phyloP scores from a whole-genome alignment of 2,888 invertebrate species.

The Platynereis dumerilii region DNA sequence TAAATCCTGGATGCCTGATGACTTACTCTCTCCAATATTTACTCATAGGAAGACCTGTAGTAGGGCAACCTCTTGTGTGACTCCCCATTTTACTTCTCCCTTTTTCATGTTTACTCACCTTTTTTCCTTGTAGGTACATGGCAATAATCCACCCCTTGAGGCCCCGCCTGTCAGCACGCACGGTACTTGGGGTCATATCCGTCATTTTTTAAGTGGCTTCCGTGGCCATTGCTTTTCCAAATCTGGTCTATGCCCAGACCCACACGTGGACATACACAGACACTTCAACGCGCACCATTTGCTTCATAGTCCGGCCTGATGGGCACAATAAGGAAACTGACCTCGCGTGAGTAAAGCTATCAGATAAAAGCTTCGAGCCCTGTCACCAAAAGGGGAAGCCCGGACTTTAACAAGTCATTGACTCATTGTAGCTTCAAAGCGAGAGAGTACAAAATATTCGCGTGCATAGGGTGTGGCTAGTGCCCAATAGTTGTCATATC shows the following conservation, averaged over 20 bases:
- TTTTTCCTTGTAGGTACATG: conserved; percentile 75
- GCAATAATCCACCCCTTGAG: conserved; percentile 89
- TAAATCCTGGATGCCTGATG: too few species aligned
- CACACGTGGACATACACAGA: conserved; percentile 73
- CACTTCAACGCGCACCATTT: conserved; percentile 76
- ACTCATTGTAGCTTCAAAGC: too few species aligned
- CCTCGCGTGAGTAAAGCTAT: conserved; percentile 26
- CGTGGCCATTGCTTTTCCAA: conserved; percentile 79
- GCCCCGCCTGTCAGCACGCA: conserved; percentile 82
- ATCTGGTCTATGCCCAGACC: conserved; percentile 81
- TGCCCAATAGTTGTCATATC: too few species aligned
- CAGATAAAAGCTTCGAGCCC: not conserved
- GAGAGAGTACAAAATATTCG: too few species aligned
- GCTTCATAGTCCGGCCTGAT: conserved; percentile 84
- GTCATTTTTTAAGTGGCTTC: conserved; percentile 85
- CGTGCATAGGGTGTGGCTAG: too few species aligned
- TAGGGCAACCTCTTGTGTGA: too few species aligned
- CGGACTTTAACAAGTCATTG: too few species aligned
- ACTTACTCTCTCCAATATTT: too few species aligned
- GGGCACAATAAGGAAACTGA: conserved; percentile 71
- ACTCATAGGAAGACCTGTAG: too few species aligned
- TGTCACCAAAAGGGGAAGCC: too few species aligned
- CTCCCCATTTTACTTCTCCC: too few species aligned
- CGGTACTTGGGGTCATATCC: conserved; percentile 78
- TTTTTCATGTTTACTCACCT: too few species aligned